phyloP scores from a whole-genome alignment of 92 coral and sea anemone genomes.

The Palythoa caribaeorum region DNA sequence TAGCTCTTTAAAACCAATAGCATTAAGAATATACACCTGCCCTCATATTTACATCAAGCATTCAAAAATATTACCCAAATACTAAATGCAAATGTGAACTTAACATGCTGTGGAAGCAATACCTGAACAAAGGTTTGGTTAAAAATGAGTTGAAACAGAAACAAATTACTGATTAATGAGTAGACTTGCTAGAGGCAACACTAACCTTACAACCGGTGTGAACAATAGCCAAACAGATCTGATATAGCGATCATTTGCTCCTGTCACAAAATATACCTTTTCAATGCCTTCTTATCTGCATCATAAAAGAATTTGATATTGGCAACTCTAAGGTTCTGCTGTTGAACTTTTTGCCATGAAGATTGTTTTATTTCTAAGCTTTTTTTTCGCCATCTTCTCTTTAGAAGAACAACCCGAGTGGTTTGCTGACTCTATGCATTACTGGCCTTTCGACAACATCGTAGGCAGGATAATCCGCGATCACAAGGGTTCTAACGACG shows the following conservation, averaged over 20 bases:
- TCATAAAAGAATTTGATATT: not conserved
- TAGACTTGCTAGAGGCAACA: not conserved
- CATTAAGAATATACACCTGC: conserved; percentile 29
- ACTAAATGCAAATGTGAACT: conserved; percentile 23
- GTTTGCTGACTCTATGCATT: conserved; percentile 77
- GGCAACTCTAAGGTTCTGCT: not conserved
- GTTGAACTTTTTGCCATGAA: conserved; percentile 24
- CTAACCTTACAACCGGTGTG: not conserved
- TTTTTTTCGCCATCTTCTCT: conserved; percentile 71
- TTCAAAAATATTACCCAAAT: conserved; percentile 13
- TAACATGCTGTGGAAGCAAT: conserved; percentile 4
- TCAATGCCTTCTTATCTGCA: not conserved
- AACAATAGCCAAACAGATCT: not conserved
- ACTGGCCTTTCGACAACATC: conserved; percentile 91
- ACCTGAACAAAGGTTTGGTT: conserved; percentile 18
- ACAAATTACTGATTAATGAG: conserved; percentile 22
- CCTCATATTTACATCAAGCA: conserved; percentile 15
- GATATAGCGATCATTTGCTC: not conserved
- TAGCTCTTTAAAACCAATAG: not conserved
- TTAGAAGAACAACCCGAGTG: conserved; percentile 76
- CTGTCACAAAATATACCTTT: not conserved
- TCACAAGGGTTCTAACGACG: conserved; percentile 69
- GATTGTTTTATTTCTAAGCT: conserved; percentile 56
- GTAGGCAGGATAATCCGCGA: conserved; percentile 58
- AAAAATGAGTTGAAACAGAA: conserved; percentile 10